phyloP scores from a whole-genome alignment of 1,140 invertebrate species.

The Panulirus ornatus region DNA sequence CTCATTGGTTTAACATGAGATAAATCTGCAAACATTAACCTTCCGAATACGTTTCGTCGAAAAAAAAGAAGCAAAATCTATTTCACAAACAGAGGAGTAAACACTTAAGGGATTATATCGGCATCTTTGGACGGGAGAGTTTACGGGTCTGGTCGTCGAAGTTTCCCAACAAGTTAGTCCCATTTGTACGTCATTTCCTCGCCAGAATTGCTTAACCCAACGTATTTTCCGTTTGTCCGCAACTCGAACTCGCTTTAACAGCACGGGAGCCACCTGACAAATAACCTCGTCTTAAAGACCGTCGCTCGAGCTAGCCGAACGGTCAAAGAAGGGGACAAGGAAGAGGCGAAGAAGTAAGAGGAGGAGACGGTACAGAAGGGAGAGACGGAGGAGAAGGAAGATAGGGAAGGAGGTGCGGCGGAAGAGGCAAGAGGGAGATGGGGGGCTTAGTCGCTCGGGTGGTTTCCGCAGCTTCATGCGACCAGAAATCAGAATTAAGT shows the following conservation, averaged over 20 bases:
- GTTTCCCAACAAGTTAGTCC: conserved; percentile 16
- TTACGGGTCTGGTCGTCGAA: neutral
- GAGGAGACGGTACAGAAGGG: neutral
- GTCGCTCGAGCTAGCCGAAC: neutral
- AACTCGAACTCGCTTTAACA: conserved; percentile 1
- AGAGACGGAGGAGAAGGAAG: neutral
- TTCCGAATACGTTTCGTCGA: too few species aligned
- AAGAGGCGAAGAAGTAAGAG: neutral
- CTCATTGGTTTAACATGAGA: too few species aligned
- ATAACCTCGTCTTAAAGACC: conserved; percentile 16
- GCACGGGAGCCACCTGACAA: conserved; percentile 10
- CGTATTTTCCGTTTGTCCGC: conserved; percentile 11
- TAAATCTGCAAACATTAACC: too few species aligned
- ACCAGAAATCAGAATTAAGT: conserved; percentile 64
- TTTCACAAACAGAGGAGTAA: too few species aligned
- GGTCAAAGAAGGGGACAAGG: neutral
- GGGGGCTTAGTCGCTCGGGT: neutral
- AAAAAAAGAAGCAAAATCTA: too few species aligned
- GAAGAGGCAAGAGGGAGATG: neutral
- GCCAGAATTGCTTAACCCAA: conserved; percentile 12
- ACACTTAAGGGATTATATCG: too few species aligned
- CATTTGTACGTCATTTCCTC: conserved; percentile 19
- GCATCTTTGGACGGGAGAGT: too few species aligned
- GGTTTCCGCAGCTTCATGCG: conserved; percentile 43
- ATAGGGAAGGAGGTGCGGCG: neutral